Conservation (phyloP, 2,113 vertebrate genomes). For the Daubentonia madagascariensis region DNA sequence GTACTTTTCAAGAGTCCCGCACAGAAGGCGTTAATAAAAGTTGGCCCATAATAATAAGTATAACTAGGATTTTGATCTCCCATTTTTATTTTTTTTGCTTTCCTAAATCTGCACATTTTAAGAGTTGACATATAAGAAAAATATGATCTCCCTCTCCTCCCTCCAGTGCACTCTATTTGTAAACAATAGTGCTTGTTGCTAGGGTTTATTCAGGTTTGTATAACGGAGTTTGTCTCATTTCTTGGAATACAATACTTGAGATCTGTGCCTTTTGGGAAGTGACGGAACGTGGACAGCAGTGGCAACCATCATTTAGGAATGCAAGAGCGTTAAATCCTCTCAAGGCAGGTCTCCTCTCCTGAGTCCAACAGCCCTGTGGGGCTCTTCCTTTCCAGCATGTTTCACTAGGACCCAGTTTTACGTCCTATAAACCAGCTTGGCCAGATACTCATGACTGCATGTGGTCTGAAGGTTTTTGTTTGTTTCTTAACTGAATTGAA, state of each 20-base stretch:
- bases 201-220: background rate
- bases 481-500: constrained; percentile 7
- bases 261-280: background rate
- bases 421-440: background rate
- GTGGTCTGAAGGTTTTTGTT: background rate
- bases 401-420: background rate
- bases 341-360: background rate
- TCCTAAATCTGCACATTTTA: background rate
- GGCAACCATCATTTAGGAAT: background rate
- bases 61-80: background rate
- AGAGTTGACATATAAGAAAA: background rate
- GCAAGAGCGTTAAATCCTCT: background rate
- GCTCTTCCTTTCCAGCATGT: background rate
- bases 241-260: background rate
- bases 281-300: background rate
- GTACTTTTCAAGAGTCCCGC: background rate
- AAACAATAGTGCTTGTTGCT: background rate
- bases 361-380: background rate
- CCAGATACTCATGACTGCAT: background rate
- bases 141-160: background rate
- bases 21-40: background rate
- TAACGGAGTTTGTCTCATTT: background rate
- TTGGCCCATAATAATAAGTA: background rate
- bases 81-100: background rate
- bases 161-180: background rate